Evolutionary conservation across 2,888 invertebrate genomes (phyloP).

Genomic region (Eucriotettix oculatus): DNA sequence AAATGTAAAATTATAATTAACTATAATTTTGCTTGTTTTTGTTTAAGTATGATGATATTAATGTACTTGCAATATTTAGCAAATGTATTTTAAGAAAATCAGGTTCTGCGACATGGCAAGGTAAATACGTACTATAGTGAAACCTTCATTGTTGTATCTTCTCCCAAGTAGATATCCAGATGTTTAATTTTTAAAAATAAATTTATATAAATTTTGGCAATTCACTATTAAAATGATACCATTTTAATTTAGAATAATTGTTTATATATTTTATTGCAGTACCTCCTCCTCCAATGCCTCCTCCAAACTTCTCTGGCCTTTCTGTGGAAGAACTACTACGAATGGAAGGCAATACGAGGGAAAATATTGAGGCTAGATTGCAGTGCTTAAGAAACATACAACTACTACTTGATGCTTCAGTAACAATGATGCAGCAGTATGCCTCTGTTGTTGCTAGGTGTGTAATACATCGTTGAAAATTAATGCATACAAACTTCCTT

Average conservation of each 20-base stretch:
- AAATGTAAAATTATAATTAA: no score
- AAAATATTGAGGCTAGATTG: constrained; percentile 79
- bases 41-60: no score
- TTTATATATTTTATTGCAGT: neutral
- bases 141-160: neutral
- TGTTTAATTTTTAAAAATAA: no score
- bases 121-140: neutral
- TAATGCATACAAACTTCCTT: no score
- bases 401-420: constrained; percentile 82
- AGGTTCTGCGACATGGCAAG: neutral
- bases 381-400: constrained; percentile 72
- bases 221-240: no score
- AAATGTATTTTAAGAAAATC: neutral
- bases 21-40: no score
- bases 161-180: no score
- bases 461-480: no score
- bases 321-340: constrained; percentile 66
- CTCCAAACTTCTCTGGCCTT: constrained; percentile 54
- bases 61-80: neutral
- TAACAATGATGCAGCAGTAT: constrained; percentile 89
- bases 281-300: constrained; percentile 64
- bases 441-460: constrained; percentile 39
- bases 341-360: constrained; percentile 80
- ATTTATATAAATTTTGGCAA: no score
- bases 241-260: no score